These are phyloP conservation scores for Tympanoctomys barrerae DNA, from an alignment of 2,797 vertebrate genomes.

Conservation along the genomic window DNA sequence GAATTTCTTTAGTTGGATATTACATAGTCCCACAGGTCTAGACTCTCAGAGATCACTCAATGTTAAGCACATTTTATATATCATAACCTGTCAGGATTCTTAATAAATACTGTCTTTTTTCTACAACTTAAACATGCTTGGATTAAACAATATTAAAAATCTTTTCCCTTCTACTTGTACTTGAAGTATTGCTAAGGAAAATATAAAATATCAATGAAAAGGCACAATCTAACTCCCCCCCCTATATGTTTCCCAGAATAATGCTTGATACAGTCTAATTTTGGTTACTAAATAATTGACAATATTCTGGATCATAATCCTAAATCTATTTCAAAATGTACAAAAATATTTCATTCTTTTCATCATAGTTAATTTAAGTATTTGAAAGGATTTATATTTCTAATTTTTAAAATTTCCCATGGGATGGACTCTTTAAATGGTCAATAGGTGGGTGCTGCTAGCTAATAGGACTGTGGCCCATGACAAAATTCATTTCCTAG, in stretches of 20 bases:
- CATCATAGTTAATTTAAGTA: conserved; percentile 2
- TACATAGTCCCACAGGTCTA: neutral
- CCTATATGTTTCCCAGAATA: conserved; percentile 11
- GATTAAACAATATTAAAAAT: conserved; percentile 28
- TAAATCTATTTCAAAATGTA: conserved; percentile 35
- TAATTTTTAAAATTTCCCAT: conserved; percentile 25
- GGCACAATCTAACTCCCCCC: neutral
- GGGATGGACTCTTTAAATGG: neutral
- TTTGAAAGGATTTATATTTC: conserved; percentile 20
- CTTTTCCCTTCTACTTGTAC: neutral
- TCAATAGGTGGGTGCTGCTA: neutral
- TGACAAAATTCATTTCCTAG: neutral
- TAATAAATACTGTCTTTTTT: neutral
- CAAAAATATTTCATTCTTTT: neutral
- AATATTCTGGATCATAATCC: conserved; percentile 14
- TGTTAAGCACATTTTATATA: neutral
- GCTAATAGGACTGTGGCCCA: neutral
- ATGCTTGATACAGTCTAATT: conserved; percentile 48
- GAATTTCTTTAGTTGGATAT: conserved; percentile 33
- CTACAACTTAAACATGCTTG: neutral
- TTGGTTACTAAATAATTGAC: conserved; percentile 33
- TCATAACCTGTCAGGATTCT: neutral
- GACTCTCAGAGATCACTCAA: neutral
- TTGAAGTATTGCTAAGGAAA: conserved; percentile 37
- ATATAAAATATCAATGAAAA: neutral